phyloP scores from a whole-genome alignment of 2,888 invertebrate genomes.

The Agrotis clavis region DNA sequence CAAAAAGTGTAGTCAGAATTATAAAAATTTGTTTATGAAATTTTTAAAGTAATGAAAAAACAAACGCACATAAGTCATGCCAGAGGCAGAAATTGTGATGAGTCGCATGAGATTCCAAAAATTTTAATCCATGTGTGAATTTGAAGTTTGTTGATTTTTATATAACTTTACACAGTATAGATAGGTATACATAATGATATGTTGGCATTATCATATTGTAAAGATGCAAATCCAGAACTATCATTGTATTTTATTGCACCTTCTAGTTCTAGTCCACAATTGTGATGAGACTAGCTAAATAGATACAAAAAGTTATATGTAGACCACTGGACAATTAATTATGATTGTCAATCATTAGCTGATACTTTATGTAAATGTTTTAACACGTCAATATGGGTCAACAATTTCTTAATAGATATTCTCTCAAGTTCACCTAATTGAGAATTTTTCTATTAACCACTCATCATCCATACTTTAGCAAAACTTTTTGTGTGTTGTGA shows the following conservation, averaged over 20 bases:
- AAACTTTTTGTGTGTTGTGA: constrained; percentile 41
- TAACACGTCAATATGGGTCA: constrained; percentile 37
- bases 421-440: constrained; percentile 27
- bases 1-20: constrained; percentile 78
- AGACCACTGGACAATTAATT: constrained; percentile 21
- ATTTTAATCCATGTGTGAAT: constrained; percentile 15
- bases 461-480: constrained; percentile 37
- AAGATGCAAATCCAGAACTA: constrained; percentile 13
- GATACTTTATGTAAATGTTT: constrained; percentile 44
- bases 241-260: constrained; percentile 17
- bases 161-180: constrained; percentile 46
- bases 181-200: constrained; percentile 27
- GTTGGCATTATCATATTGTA: constrained; percentile 13
- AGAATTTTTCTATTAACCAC: constrained; percentile 35
- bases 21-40: constrained; percentile 48
- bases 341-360: constrained; percentile 35
- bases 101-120: constrained; percentile 24
- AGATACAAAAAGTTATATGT: constrained; percentile 11
- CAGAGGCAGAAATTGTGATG: constrained; percentile 40
- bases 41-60: constrained; percentile 28
- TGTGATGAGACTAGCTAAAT: constrained; percentile 43
- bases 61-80: constrained; percentile 47
- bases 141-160: constrained; percentile 43
- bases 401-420: constrained; percentile 45
- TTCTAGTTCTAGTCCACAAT: constrained; percentile 49